These are phyloP conservation scores for Collichthys lucidus DNA, from an alignment of 2,113 vertebrate species.

Conservation along the genomic window DNA sequence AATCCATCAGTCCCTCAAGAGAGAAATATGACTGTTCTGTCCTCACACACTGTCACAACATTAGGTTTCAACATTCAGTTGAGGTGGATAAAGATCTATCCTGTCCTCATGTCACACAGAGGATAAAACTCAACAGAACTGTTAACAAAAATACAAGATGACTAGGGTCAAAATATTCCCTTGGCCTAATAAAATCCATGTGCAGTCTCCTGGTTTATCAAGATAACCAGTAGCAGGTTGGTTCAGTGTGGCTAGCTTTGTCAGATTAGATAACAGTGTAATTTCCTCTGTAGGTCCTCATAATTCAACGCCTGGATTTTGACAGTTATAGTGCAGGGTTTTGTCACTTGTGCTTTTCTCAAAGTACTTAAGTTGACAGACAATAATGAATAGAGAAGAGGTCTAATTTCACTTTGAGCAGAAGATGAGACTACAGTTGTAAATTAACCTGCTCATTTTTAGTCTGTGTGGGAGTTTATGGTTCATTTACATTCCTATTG, in stretches of 20 bases:
- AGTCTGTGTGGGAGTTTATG: slow-evolving; percentile 11
- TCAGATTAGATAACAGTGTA: slow-evolving; percentile 65
- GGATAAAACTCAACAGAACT: slow-evolving; percentile 46
- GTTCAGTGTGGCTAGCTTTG: slow-evolving; percentile 32
- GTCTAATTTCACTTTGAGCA: slow-evolving; percentile 19
- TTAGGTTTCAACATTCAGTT: slow-evolving; percentile 2
- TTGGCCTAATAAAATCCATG: slow-evolving; percentile 28
- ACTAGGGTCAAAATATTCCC: slow-evolving; percentile 1
- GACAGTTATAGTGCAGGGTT: slow-evolving; percentile 20
- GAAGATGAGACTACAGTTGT: background rate
- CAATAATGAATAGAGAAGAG: background rate
- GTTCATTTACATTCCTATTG: slow-evolving; percentile 32
- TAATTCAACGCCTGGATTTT: slow-evolving; percentile 42
- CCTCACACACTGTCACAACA: background rate
- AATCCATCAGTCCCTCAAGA: background rate
- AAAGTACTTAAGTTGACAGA: slow-evolving; percentile 26
- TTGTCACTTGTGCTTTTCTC: slow-evolving; percentile 20
- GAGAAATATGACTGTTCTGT: slow-evolving; percentile 3
- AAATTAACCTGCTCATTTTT: slow-evolving; percentile 5
- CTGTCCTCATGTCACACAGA: slow-evolving; percentile 33
- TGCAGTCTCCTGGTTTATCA: slow-evolving; percentile 33
- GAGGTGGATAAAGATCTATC: slow-evolving; percentile 23
- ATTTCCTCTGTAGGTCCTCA: slow-evolving; percentile 61
- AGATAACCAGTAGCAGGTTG: slow-evolving; percentile 48
- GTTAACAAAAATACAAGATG: background rate